Percentiles rank a stretch among this genome's conserved stretches.
Conservation (phyloP, 2,888 invertebrate species). For the Microctonus brassicae region DNA sequence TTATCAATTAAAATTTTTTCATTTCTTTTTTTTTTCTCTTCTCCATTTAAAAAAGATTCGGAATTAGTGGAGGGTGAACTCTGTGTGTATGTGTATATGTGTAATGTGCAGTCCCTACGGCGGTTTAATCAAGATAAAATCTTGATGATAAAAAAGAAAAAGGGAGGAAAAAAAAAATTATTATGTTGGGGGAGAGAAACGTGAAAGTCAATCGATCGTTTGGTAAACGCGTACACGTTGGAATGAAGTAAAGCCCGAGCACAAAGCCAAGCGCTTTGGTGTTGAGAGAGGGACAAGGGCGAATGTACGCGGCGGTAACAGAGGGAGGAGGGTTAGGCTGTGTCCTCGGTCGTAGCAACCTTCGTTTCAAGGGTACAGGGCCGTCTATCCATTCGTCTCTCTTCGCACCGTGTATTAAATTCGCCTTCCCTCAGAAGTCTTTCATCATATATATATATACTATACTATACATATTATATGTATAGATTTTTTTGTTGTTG, state of each 20-base stretch:
- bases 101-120: too few species aligned
- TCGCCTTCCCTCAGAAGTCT: slow-evolving; percentile 9
- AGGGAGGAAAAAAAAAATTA: neutral
- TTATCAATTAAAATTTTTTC: too few species aligned
- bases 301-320: slow-evolving; percentile 22
- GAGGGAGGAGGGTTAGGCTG: slow-evolving; percentile 55
- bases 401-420: slow-evolving; percentile 8
- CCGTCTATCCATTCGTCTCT: slow-evolving; percentile 48
- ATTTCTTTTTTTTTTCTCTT: too few species aligned
- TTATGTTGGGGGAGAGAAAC: neutral
- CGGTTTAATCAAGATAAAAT: neutral
- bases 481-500: too few species aligned
- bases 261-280: slow-evolving; percentile 42
- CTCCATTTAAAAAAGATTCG: neutral
- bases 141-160: slow-evolving; percentile 8
- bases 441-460: too few species aligned
- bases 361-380: slow-evolving; percentile 67
- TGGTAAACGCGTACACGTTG: slow-evolving; percentile 14
- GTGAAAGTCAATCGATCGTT: slow-evolving; percentile 39
- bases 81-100: neutral
- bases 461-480: too few species aligned
- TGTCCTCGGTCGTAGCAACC: slow-evolving; percentile 60
- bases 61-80: slow-evolving; percentile 20
- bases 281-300: slow-evolving; percentile 6
- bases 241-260: slow-evolving; percentile 57